Base-by-base conservation (phyloP, 2,113 vertebrate genomes). In the Chrysemys picta region DNA sequence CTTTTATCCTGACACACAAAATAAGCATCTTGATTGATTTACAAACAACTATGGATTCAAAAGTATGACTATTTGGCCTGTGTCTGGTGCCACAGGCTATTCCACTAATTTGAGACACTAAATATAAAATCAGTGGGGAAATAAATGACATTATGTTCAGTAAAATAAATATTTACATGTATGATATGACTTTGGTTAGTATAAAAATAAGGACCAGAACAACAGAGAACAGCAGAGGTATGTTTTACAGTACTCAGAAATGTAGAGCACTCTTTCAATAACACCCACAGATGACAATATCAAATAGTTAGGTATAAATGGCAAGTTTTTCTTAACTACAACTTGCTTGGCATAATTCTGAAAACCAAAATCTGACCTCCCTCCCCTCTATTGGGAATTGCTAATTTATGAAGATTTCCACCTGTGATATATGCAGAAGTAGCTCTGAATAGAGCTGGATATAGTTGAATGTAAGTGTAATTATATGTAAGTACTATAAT, bases 401-500 rank as follows among this genome's bases (percentile, higher is more conserved):
- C 95, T 97, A 96, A 94, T 97, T 98, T 97, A 94, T 82, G 22
- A 96, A 97, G 97, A 97, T 98, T 98, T 98, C 97, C 95, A 95
- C 91, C 93, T 90, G 38, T 98, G 96, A 98, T 97, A 92, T 82
- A 97, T 93, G 86, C 93, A 88, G 82, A 91, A 97, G 94, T 89
- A 85, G 94, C 94, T 97, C 82, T 82, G 96, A 97, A 97, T 93
- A 89, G 86, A 95, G 96, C 92, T 97, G 96, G 93, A 86, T 97
- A 57, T 97, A 96, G 97, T 98, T 97, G 96, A 98, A 97, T 65
- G 11, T 98, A 98, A 98, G 92, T 97, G 96, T 98, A 98, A 98
- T 98, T 98, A 98, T 96, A 97, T 97, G 97, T 98, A 97, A 98
- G 97, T 98, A 98, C 97, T 98, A 97, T 98, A 98, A 98, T 98